Evolutionary conservation across 2,113 vertebrate species (phyloP).

Genomic region (Trachemys scripta): DNA sequence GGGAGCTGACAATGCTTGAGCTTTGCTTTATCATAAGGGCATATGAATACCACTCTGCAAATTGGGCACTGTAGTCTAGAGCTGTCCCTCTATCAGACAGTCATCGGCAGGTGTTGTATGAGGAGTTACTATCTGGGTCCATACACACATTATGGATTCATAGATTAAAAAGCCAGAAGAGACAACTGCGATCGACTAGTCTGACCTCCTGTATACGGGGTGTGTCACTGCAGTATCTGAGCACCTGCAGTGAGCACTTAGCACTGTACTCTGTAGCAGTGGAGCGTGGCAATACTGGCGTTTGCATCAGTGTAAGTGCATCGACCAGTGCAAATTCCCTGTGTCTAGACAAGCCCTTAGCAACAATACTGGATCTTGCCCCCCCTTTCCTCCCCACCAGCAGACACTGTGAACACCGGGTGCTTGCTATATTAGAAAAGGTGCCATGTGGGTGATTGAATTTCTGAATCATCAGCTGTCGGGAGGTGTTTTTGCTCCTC

Average conservation of each 20-base stretch:
- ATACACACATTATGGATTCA: neutral
- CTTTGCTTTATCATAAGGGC: neutral
- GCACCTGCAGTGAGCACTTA: neutral
- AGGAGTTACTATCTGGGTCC: neutral
- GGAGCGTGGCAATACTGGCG: neutral
- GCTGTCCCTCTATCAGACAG: neutral
- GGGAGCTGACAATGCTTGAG: neutral
- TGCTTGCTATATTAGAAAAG: rapidly evolving
- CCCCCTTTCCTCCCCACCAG: neutral
- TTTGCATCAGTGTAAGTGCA: neutral
- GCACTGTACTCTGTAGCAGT: neutral
- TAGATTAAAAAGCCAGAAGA: neutral
- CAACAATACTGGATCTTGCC: neutral
- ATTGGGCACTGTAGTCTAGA: neutral
- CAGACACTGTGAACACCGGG: rapidly evolving
- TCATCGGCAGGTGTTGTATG: neutral
- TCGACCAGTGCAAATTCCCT: neutral
- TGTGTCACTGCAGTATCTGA: no score
- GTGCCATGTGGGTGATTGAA: neutral
- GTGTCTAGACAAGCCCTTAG: neutral
- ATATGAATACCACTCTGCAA: neutral
- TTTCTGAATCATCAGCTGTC: neutral
- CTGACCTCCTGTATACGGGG: neutral
- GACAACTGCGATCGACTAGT: neutral
- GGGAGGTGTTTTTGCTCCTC: neutral